phyloP scores from a whole-genome alignment of 2,888 invertebrate species.

The Trichopria drosophilae region DNA sequence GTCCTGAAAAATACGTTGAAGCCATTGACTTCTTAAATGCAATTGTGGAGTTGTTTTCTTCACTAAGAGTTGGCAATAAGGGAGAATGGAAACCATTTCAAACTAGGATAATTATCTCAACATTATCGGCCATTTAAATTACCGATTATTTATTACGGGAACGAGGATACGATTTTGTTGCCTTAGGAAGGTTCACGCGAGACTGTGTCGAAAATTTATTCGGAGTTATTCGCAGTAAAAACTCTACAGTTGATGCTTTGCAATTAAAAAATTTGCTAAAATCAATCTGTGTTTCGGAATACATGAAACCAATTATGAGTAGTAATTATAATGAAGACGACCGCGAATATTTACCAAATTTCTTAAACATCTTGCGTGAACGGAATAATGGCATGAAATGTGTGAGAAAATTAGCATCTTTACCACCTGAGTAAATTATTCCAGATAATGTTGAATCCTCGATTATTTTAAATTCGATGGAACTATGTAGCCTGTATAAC shows the following conservation, averaged over 20 bases:
- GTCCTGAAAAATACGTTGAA: background rate
- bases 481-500: background rate
- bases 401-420: too few relatives aligned
- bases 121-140: conserved; percentile 1
- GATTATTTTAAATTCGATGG: too few relatives aligned
- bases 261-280: conserved; percentile 18
- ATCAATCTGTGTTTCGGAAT: conserved; percentile 12
- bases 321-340: conserved; percentile 6
- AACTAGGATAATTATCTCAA: background rate
- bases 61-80: background rate
- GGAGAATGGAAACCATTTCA: background rate
- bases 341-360: conserved; percentile 1
- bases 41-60: background rate
- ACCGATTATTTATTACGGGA: background rate
- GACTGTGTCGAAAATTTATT: conserved; percentile 22
- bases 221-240: conserved; percentile 11
- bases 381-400: too few relatives aligned
- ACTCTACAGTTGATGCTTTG: conserved; percentile 14
- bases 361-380: too few relatives aligned
- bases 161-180: conserved; percentile 8
- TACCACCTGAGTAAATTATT: background rate
- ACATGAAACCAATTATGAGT: background rate
- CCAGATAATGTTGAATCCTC: background rate
- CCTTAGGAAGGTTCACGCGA: conserved; percentile 11
- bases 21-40: background rate